Evolutionary conservation across 92 coral and sea anemone genomes (phyloP), one percentile per base, ranked within the genome.

Genomic region (Zoanthus gigantus): DNA sequence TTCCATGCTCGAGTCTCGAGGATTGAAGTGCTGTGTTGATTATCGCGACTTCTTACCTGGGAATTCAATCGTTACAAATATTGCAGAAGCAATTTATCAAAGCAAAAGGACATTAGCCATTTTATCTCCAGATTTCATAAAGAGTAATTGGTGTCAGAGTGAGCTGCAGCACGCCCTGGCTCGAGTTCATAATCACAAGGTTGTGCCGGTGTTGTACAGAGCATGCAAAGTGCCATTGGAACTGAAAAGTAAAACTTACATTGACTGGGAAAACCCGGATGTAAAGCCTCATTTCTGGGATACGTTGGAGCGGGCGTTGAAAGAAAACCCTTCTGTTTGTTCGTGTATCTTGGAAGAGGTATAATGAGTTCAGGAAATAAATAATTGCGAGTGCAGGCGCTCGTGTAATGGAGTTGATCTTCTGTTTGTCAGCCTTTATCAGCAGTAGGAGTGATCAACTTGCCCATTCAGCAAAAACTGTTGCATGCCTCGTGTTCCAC

Each of bases 21-120:
- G 89, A 13, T 95, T 91, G 72, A 77, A 42, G 23, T 93, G 96
- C 72, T 94, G 96, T 47, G 84, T 95, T 46, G 96, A 96, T 77
- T 86, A 88, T 61, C 89, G 96, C 7, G 95, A 96, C 88, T 96
- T 96, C 73, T 31, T 82, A 31, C 93, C 92, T 28, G 98, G 98
- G 11, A 92, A 83, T 46, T 73, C 94, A 30, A 96, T 96, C 69
- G 88, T 95, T 42, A 88, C 87, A 44, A 96, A 94, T 84, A 96
- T 96, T 56, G 83, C 95, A 0, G 88, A 93, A 53, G 95, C 96
- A 18, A 90, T 96, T 47, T 91, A 90, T 80, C 77, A 87, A 52
- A 96, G 98, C 77, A 86, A 87, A 75, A 90, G 85, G 61, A 96
- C 98, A 2, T 57, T 96, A 34, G 98, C 94, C 1, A 88, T 96